Percentiles rank a stretch among this genome's conserved stretches.
Evolutionary conservation across 2,888 invertebrate species (phyloP).

Genomic region (Tineola bisselliella): DNA sequence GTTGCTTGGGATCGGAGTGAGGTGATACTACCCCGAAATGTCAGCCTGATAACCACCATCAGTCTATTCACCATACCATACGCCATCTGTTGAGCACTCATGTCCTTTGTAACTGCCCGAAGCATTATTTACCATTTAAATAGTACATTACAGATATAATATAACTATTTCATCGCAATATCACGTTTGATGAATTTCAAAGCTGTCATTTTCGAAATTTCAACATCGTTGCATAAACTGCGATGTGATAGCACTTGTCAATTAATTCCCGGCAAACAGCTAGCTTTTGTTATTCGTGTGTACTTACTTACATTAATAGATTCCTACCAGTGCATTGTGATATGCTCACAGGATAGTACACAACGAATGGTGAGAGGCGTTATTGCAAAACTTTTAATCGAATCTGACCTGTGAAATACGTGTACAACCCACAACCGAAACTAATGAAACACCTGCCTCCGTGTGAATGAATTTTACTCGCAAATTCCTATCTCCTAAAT

Average conservation of each 20-base stretch:
- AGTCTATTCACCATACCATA: too few species aligned
- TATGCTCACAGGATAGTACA: too few species aligned
- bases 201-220: not conserved
- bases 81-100: too few species aligned
- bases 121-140: too few species aligned
- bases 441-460: slow-evolving; percentile 26
- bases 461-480: slow-evolving; percentile 11
- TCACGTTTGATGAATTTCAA: not conserved
- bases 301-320: too few species aligned
- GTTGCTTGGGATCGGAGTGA: too few species aligned
- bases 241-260: not conserved
- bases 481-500: not conserved
- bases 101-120: too few species aligned
- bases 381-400: slow-evolving; percentile 43
- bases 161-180: not conserved
- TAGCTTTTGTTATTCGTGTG: not conserved
- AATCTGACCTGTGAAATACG: slow-evolving; percentile 30
- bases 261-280: not conserved
- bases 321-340: too few species aligned
- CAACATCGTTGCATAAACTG: not conserved
- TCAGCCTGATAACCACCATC: too few species aligned
- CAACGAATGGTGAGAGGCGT: slow-evolving; percentile 15
- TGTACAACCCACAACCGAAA: slow-evolving; percentile 17
- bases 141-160: too few species aligned
- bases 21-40: too few species aligned